Evolutionary conservation across 2,797 vertebrate species (phyloP), one percentile per base, ranked within the genome.

Genomic region (Thripadectes ignobilis): DNA sequence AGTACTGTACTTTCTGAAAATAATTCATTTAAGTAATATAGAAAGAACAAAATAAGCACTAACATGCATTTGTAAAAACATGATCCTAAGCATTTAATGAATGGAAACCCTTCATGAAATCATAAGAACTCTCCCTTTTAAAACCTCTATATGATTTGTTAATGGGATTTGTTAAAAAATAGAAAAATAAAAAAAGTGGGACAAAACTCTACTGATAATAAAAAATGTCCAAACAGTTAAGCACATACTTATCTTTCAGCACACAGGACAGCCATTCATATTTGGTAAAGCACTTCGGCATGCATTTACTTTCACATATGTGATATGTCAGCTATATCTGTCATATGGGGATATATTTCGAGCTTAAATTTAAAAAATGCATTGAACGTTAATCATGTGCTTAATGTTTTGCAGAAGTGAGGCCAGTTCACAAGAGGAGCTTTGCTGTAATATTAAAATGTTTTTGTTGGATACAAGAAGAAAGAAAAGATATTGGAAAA

Each of bases 311-410:
- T 85, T 85, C 72, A 78, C 79, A 43, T 95, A 54, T 88, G 79
- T 84, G 89, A 77, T 80, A 21, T 81, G 69, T 90, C 69, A 93
- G 63, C 75, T 59, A 1, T 72, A 74, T 79, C 45, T 93, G 74
- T 92, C 61, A 49, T 66, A 67, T 39, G 22, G 87, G 62, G 73
- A 93, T 88, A 41, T 66, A 88, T 68, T 95, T 88, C 0, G 1
- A 69, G 66, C 59, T 87, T 68, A 85, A 66, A 85, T 84, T 54
- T 78, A 13, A 77, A 87, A 93, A 86, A 67, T 68, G 38, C 29
- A 62, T 57, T 92, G 81, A 43, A 95, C 89, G 41, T 78, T 91
- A 91, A 91, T 65, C n/a, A 41, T 75, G 43, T 89, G 32, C 73
- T 69, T 91, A 84, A 59, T 57, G 36, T 38, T 94, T 96, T 88